Evolutionary conservation across 30 jellyfish, hydroid and myxozoan genomes (phyloP).

Genomic region (Hydractinia echinata): DNA sequence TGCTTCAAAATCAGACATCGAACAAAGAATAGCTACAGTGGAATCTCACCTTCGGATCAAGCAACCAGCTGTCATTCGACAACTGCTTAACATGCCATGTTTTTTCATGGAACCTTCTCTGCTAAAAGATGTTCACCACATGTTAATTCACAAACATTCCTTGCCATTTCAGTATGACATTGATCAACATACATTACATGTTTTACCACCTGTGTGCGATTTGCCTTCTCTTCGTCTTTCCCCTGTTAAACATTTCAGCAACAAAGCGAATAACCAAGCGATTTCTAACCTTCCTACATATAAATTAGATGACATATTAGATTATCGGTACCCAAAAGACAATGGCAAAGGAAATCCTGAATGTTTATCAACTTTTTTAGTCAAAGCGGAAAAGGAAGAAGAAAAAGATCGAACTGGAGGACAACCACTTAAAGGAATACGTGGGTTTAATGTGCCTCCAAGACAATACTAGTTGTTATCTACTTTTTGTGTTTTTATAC

Average conservation of each 20-base stretch:
- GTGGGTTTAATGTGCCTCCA: slow-evolving; percentile 39
- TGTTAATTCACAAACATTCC: slow-evolving; percentile 21
- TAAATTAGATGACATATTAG: slow-evolving; percentile 10
- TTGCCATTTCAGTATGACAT: slow-evolving; percentile 27
- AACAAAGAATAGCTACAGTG: slow-evolving; percentile 17
- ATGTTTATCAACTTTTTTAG: slow-evolving; percentile 30
- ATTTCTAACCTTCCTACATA: slow-evolving; percentile 26
- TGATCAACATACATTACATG: slow-evolving; percentile 12
- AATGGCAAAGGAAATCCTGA: slow-evolving; percentile 38
- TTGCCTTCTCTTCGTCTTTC: slow-evolving; percentile 25
- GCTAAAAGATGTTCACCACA: background rate
- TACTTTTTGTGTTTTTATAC: too few relatives aligned
- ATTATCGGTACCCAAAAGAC: slow-evolving; percentile 4
- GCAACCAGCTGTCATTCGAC: slow-evolving; percentile 29
- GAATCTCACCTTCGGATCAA: slow-evolving; percentile 13
- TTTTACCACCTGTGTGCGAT: slow-evolving; percentile 32
- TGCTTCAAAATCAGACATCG: slow-evolving; percentile 12
- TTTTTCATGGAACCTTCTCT: slow-evolving; percentile 35
- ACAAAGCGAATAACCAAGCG: slow-evolving; percentile 1
- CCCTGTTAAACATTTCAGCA: slow-evolving; percentile 34
- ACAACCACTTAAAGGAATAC: slow-evolving; percentile 34
- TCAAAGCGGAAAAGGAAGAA: slow-evolving; percentile 33
- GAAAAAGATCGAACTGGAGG: slow-evolving; percentile 47
- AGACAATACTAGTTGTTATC: slow-evolving; percentile 17
- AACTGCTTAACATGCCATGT: slow-evolving; percentile 42